Evolutionary conservation across 1,140 invertebrate species (phyloP).

Genomic region (Octopus bimaculoides): DNA sequence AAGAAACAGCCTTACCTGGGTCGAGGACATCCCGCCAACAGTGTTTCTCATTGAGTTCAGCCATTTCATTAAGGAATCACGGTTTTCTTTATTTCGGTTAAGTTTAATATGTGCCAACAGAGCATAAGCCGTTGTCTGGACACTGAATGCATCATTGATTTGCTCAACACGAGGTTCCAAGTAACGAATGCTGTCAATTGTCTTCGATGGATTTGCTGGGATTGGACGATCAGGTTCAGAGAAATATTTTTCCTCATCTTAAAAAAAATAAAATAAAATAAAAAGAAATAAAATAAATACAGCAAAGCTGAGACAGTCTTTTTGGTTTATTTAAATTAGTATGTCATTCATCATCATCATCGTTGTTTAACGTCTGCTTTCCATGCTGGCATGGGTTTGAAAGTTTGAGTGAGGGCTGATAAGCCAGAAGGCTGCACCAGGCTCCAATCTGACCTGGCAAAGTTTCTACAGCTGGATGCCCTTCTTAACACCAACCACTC

Average conservation of each 20-base stretch:
- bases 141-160: slow-evolving; percentile 86
- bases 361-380: too few relatives aligned
- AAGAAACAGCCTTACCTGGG: slow-evolving; percentile 63
- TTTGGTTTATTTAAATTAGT: too few relatives aligned
- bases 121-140: slow-evolving; percentile 89
- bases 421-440: too few relatives aligned
- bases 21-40: slow-evolving; percentile 93
- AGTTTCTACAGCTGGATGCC: too few relatives aligned
- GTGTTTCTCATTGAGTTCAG: slow-evolving; percentile 84
- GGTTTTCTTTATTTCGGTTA: slow-evolving; percentile 30
- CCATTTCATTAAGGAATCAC: slow-evolving; percentile 81
- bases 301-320: too few relatives aligned
- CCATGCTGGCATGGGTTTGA: too few relatives aligned
- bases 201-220: slow-evolving; percentile 42
- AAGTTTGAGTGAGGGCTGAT: too few relatives aligned
- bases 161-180: slow-evolving; percentile 72
- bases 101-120: slow-evolving; percentile 72
- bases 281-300: background rate
- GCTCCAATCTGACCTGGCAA: too few relatives aligned
- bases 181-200: slow-evolving; percentile 72
- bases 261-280: slow-evolving; percentile 17
- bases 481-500: too few relatives aligned
- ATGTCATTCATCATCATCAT: too few relatives aligned
- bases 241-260: slow-evolving; percentile 49
- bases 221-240: slow-evolving; percentile 45